Conservation (phyloP, 2,888 invertebrate species). For the Cheilosia grossa region DNA sequence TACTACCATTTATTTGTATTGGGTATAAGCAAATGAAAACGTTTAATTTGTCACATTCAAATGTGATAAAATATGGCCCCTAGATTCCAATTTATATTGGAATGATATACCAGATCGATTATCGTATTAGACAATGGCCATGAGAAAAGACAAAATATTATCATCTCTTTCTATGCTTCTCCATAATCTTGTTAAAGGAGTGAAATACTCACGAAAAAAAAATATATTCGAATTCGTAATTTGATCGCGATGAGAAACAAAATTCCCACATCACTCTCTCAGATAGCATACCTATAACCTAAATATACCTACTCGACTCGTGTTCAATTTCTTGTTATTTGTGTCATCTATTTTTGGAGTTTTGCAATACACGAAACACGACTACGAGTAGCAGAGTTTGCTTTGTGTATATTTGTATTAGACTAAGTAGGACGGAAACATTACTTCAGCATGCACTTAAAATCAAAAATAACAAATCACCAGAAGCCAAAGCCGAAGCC, state of each 20-base stretch:
- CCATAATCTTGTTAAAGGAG: not conserved
- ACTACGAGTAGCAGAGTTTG: not conserved
- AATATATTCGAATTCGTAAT: conserved; percentile 7
- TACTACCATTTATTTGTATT: not conserved
- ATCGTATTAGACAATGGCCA: not conserved
- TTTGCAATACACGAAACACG: conserved; percentile 15
- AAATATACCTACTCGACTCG: not conserved
- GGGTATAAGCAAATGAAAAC: not conserved
- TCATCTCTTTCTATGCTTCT: not conserved
- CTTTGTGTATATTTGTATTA: conserved; percentile 1
- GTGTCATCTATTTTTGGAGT: conserved; percentile 45
- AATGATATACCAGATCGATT: conserved; percentile 26
- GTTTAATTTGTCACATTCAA: conserved; percentile 23
- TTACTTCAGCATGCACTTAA: conserved; percentile 46
- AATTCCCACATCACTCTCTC: conserved; percentile 10
- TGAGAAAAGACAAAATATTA: conserved; percentile 6
- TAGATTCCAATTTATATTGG: conserved; percentile 27
- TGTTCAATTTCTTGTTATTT: conserved; percentile 22
- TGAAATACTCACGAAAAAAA: not conserved
- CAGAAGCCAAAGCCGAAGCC: conserved; percentile 1
- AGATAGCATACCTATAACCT: not conserved
- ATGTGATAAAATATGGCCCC: conserved; percentile 23
- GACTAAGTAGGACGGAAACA: conserved; percentile 32
- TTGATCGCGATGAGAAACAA: conserved; percentile 32
- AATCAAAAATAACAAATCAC: conserved; percentile 51